Evolutionary conservation across 2,888 invertebrate species (phyloP).

Genomic region (Sympetrum striolatum): DNA sequence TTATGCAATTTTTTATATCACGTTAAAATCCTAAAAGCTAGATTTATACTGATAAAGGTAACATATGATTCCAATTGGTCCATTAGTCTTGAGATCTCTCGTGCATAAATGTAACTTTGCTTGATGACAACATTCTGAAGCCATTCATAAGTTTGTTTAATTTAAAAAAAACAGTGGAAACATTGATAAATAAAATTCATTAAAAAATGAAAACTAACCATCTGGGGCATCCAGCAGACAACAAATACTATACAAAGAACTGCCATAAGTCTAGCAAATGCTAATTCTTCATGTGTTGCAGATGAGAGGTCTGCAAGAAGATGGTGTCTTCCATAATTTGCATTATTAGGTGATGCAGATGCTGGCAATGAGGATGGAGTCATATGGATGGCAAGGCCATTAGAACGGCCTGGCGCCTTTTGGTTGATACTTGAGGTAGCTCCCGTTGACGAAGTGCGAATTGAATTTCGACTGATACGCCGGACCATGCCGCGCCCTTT

Average conservation of each 20-base stretch:
- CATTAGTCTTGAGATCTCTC: too few species aligned
- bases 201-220: slow-evolving; percentile 68
- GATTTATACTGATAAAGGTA: too few species aligned
- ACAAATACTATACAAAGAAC: slow-evolving; percentile 82
- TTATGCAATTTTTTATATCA: too few species aligned
- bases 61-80: too few species aligned
- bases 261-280: slow-evolving; percentile 85
- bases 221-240: slow-evolving; percentile 86
- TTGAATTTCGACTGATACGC: slow-evolving; percentile 10
- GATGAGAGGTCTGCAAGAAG: slow-evolving; percentile 56
- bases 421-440: not conserved
- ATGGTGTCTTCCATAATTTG: slow-evolving; percentile 40
- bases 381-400: slow-evolving; percentile 24
- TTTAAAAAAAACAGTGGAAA: not conserved
- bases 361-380: not conserved
- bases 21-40: too few species aligned
- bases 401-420: not conserved
- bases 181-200: not conserved
- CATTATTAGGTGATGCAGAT: not conserved
- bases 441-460: slow-evolving; percentile 2
- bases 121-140: too few species aligned
- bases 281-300: slow-evolving; percentile 80
- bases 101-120: too few species aligned
- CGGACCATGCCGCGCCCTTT: slow-evolving; percentile 21
- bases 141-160: not conserved